Percentiles rank a stretch among this genome's conserved stretches.
Evolutionary conservation across 2,797 vertebrate genomes (phyloP).

Genomic region (Acipenser oxyrinchus): DNA sequence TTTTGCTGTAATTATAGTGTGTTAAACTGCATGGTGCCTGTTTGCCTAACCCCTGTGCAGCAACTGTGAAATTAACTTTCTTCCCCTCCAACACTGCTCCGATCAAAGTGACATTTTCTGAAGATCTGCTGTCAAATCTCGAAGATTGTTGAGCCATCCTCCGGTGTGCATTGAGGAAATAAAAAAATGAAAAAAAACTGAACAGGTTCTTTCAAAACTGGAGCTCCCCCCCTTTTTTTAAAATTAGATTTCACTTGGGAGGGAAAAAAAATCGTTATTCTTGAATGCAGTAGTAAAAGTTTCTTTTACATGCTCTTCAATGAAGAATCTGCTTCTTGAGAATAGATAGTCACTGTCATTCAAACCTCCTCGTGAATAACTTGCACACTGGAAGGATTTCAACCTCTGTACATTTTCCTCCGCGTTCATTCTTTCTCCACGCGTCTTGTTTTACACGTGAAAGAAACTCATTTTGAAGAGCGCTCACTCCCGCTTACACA

Average conservation of each 20-base stretch:
- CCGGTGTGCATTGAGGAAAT: constrained; percentile 13
- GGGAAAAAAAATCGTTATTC: no score
- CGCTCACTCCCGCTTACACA: no score
- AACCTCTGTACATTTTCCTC: neutral
- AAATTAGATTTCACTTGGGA: no score
- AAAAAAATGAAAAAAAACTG: no score
- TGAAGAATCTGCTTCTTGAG: no score
- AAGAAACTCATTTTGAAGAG: no score
- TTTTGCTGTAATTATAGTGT: constrained; percentile 47
- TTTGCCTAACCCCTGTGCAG: constrained; percentile 56
- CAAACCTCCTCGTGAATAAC: neutral
- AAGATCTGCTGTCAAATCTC: constrained; percentile 46
- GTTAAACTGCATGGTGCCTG: constrained; percentile 48
- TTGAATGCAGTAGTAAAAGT: no score
- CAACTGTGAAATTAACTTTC: constrained; percentile 75
- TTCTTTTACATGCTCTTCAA: no score
- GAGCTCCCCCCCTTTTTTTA: no score
- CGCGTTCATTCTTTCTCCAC: neutral
- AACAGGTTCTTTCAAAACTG: no score
- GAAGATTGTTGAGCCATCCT: constrained; percentile 28
- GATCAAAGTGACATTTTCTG: constrained; percentile 49
- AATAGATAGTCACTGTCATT: neutral
- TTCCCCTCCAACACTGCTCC: constrained; percentile 41
- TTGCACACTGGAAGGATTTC: constrained; percentile 6
- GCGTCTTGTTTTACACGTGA: neutral